These are phyloP conservation scores for Trematocara stigmaticum DNA, from an alignment of 2,113 vertebrate species.

Conservation along the genomic window DNA sequence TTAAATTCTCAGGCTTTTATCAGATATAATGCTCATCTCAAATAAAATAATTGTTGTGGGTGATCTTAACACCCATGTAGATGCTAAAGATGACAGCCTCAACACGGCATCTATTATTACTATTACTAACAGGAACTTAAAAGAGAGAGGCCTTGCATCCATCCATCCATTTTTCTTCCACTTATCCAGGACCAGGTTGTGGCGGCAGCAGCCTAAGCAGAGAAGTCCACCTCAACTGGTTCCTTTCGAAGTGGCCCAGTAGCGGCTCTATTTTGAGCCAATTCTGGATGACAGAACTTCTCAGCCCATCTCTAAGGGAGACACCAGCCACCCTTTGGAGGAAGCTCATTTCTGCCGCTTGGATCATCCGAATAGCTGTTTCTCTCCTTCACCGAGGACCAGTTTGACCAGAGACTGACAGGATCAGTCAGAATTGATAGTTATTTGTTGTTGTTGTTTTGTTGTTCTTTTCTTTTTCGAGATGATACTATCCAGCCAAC, in stretches of 20 bases:
- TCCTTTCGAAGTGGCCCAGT: neutral
- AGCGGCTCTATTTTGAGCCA: neutral
- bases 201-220: neutral
- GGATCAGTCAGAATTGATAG: neutral
- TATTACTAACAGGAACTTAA: neutral
- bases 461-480: accelerated
- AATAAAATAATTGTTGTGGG: neutral
- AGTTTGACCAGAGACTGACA: neutral
- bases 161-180: neutral
- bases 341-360: neutral
- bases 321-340: neutral
- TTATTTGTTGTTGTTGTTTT: neutral
- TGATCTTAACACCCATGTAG: neutral
- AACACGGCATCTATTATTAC: neutral
- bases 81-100: neutral
- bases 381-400: neutral
- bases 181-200: neutral
- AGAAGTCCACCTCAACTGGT: neutral
- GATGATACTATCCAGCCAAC: neutral
- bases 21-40: neutral
- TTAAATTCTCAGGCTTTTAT: too few species aligned
- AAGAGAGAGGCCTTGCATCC: neutral
- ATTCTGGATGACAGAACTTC: neutral
- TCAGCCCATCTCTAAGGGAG: neutral
- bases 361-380: accelerated